phyloP scores from a whole-genome alignment of 2,113 vertebrate species.

The Lates calcarifer region DNA sequence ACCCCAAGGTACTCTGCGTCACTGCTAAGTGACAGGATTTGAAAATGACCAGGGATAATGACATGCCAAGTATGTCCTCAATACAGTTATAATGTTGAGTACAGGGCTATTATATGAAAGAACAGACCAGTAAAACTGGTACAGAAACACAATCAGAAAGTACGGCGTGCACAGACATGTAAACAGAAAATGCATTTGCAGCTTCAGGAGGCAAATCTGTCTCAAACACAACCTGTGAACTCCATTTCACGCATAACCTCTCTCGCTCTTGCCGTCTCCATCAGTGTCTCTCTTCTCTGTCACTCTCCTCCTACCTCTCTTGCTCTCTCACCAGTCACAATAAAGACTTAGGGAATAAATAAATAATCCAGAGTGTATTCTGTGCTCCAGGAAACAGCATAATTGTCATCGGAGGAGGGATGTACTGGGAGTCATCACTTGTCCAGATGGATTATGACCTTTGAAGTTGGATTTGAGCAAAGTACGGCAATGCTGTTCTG shows the following conservation, averaged over 20 bases:
- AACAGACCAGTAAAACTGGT: slow-evolving; percentile 12
- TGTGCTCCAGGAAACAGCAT: slow-evolving; percentile 66
- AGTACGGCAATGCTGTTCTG: slow-evolving; percentile 61
- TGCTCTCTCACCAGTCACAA: slow-evolving; percentile 47
- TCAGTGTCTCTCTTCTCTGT: slow-evolving; percentile 33
- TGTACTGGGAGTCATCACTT: slow-evolving; percentile 68
- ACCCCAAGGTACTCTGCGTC: neutral
- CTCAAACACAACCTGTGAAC: slow-evolving; percentile 69
- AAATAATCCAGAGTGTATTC: slow-evolving; percentile 64
- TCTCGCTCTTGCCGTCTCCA: slow-evolving; percentile 50
- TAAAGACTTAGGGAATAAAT: slow-evolving; percentile 62
- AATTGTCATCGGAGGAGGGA: slow-evolving; percentile 65
- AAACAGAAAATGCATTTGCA: slow-evolving; percentile 76
- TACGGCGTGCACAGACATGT: slow-evolving; percentile 63
- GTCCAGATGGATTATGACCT: slow-evolving; percentile 78
- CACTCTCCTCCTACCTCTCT: slow-evolving; percentile 35
- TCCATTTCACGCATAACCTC: slow-evolving; percentile 73
- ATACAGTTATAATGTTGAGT: neutral
- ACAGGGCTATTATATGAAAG: slow-evolving; percentile 6
- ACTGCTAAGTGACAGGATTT: slow-evolving; percentile 1
- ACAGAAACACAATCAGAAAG: slow-evolving; percentile 50
- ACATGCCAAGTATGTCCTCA: slow-evolving; percentile 9
- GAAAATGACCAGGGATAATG: slow-evolving; percentile 34
- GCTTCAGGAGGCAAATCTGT: slow-evolving; percentile 64
- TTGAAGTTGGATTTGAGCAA: slow-evolving; percentile 80